A percentile compares a stretch with the other conserved stretches of the same genome.
Evolutionary conservation across 2,113 vertebrate genomes (phyloP).

Genomic region (Casuarius casuarius): DNA sequence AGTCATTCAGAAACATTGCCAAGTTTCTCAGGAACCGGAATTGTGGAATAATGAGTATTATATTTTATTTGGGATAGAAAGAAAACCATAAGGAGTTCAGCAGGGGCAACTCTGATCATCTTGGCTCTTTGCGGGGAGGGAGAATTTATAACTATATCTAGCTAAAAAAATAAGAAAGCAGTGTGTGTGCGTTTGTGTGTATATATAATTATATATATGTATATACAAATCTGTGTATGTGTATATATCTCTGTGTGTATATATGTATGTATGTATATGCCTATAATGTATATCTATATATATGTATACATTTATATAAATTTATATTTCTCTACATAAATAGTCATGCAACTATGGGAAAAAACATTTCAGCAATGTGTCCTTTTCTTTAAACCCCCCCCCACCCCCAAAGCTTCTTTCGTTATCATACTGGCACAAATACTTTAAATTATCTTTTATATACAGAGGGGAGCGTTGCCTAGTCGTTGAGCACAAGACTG

Average conservation of each 20-base stretch:
- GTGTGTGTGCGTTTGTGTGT: conserved; percentile 30
- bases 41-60: conserved; percentile 39
- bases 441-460: background rate
- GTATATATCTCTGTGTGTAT: conserved; percentile 51
- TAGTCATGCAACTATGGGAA: conserved; percentile 38
- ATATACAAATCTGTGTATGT: conserved; percentile 66
- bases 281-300: conserved; percentile 60
- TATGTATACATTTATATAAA: conserved; percentile 68
- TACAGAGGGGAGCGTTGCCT: background rate
- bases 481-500: background rate
- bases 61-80: conserved; percentile 23
- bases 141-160: conserved; percentile 37
- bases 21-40: conserved; percentile 42
- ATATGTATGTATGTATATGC: conserved; percentile 71
- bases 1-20: conserved; percentile 31
- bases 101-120: conserved; percentile 18
- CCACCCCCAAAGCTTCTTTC: conserved; percentile 1
- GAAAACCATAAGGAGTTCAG: conserved; percentile 17
- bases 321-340: conserved; percentile 72
- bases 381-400: background rate
- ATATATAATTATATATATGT: conserved; percentile 49
- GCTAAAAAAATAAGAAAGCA: conserved; percentile 39
- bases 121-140: conserved; percentile 16
- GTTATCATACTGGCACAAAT: background rate
- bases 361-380: background rate